Conservation (phyloP, 2,797 vertebrate species). For the Trichosurus vulpecula region DNA sequence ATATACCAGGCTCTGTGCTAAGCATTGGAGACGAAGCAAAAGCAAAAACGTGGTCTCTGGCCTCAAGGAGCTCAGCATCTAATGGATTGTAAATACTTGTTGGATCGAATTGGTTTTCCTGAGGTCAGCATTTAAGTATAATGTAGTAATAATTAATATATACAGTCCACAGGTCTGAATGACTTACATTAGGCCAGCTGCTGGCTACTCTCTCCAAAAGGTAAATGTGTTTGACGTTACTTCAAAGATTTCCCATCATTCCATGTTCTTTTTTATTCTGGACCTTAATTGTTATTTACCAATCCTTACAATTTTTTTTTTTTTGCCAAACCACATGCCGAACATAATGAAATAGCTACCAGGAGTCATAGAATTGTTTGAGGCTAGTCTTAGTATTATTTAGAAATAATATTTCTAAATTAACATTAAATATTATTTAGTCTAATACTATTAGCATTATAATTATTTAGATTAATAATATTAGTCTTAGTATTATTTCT, state of each 20-base stretch:
- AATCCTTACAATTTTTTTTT: slow-evolving; percentile 35
- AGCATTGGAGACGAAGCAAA: not conserved
- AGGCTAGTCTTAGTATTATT: not conserved
- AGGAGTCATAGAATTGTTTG: not conserved
- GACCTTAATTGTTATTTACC: slow-evolving; percentile 17
- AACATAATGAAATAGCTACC: slow-evolving; percentile 36
- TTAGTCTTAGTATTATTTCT: too few relatives aligned
- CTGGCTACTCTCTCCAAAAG: not conserved
- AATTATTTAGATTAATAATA: too few relatives aligned
- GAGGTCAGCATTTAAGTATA: not conserved
- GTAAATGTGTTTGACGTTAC: slow-evolving; percentile 42
- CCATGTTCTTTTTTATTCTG: slow-evolving; percentile 28
- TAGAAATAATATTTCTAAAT: not conserved
- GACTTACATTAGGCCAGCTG: not conserved
- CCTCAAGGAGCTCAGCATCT: not conserved
- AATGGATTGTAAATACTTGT: not conserved
- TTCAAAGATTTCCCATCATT: slow-evolving; percentile 19
- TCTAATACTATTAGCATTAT: too few relatives aligned
- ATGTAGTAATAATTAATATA: slow-evolving; percentile 15
- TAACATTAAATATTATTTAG: not conserved
- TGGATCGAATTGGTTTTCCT: not conserved
- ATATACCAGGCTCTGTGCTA: not conserved
- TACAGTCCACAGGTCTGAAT: not conserved
- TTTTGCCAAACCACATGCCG: slow-evolving; percentile 37
- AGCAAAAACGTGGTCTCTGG: not conserved